Percentiles rank a stretch among this genome's conserved stretches.
These are phyloP conservation scores for Fistularia commersonii DNA, from an alignment of 2,797 vertebrate species.

Conservation along the genomic window DNA sequence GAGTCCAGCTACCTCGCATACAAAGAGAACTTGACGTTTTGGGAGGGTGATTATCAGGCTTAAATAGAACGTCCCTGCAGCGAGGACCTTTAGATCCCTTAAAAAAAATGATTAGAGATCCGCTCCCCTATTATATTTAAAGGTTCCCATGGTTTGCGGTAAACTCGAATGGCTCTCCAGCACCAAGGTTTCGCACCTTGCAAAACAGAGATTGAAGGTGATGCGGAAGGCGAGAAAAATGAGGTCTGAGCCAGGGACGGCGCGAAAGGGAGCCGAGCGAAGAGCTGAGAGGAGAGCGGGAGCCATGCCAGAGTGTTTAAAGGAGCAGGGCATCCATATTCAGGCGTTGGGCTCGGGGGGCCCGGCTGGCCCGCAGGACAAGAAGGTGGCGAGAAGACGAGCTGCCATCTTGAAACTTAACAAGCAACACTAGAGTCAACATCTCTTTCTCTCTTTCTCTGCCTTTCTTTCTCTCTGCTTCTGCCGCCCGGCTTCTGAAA, in stretches of 20 bases:
- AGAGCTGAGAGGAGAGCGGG: conserved; percentile 13
- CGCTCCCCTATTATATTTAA: no score
- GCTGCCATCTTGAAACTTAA: conserved; percentile 32
- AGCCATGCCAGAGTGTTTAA: conserved; percentile 39
- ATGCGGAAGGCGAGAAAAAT: conserved; percentile 48
- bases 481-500: no score
- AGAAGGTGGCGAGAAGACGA: conserved; percentile 57
- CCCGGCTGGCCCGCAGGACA: conserved; percentile 42
- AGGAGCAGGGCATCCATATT: conserved; percentile 68
- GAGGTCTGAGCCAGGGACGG: conserved; percentile 12
- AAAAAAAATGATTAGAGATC: no score
- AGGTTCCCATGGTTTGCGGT: no score
- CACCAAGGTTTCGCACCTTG: conserved; percentile 24
- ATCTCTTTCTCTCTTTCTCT: conserved; percentile 33
- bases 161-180: conserved; percentile 9
- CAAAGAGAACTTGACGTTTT: conserved; percentile 25
- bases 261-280: neutral
- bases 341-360: conserved; percentile 47
- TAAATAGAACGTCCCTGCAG: no score
- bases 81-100: no score
- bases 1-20: conserved; percentile 32
- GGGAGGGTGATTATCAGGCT: no score
- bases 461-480: conserved; percentile 8
- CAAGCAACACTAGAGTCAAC: conserved; percentile 40
- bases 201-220: conserved; percentile 38